These are phyloP conservation scores for Drosophila austrosaltans DNA, from an alignment of 2,888 invertebrate species.

Conservation along the genomic window DNA sequence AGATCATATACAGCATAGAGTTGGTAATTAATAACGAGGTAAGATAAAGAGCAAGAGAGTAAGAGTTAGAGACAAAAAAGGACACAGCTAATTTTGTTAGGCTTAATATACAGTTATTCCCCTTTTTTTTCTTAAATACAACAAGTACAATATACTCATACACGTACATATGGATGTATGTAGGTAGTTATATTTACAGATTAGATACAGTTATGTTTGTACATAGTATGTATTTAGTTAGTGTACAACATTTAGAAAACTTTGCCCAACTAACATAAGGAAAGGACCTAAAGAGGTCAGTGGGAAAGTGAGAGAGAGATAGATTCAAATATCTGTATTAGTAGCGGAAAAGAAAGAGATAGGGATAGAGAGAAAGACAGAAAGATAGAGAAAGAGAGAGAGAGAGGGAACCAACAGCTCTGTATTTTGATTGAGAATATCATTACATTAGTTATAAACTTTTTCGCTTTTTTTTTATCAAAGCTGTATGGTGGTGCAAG, in stretches of 20 bases:
- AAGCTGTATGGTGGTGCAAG: not conserved
- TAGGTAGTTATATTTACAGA: not conserved
- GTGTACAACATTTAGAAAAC: not conserved
- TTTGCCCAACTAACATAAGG: not conserved
- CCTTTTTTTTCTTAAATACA: not conserved
- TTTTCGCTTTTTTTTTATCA: not conserved
- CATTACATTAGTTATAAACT: not conserved
- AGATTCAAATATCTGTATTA: not conserved
- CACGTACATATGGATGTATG: not conserved
- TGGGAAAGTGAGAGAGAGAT: not conserved
- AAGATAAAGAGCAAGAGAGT: too few species aligned
- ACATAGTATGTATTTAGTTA: not conserved
- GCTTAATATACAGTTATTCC: not conserved
- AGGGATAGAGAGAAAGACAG: conserved; percentile 5
- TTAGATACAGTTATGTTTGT: not conserved
- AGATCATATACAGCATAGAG: not conserved
- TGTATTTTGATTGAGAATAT: not conserved
- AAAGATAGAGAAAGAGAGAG: conserved; percentile 24
- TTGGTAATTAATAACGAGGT: not conserved
- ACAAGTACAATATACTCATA: not conserved
- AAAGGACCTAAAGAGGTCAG: not conserved
- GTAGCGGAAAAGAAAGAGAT: not conserved
- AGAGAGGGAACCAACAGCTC: conserved; percentile 11
- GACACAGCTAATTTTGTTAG: not conserved
- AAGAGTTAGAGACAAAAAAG: not conserved